Evolutionary conservation across 2,113 vertebrate genomes (phyloP).

Genomic region (Forbesichthys papilliferus): DNA sequence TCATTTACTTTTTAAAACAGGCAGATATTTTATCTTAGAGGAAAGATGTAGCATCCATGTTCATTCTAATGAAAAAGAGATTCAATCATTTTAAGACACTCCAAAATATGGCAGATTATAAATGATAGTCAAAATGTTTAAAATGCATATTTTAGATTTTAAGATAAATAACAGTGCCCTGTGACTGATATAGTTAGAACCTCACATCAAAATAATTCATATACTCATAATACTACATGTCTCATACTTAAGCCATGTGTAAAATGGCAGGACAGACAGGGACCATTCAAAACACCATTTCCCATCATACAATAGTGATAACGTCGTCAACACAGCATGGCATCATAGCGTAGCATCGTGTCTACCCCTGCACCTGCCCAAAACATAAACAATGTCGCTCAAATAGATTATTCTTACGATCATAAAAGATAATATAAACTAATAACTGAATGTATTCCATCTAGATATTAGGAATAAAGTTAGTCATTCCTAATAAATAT

Average conservation of each 20-base stretch:
- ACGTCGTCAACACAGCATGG: constrained; percentile 43
- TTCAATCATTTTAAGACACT: neutral
- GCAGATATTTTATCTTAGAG: neutral
- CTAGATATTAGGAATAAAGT: no score
- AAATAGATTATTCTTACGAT: constrained; percentile 55
- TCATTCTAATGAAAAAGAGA: neutral
- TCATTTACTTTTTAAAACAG: constrained; percentile 7
- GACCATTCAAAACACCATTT: constrained; percentile 54
- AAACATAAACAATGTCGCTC: constrained; percentile 54
- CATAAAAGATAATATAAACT: neutral
- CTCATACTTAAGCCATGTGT: constrained; percentile 15
- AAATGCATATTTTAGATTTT: no score
- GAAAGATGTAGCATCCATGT: neutral
- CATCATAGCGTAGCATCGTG: neutral
- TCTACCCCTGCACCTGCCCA: constrained; percentile 44
- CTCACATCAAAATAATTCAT: neutral
- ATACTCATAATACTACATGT: neutral
- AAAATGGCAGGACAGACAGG: constrained; percentile 70
- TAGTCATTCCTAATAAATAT: no score
- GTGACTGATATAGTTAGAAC: constrained; percentile 28
- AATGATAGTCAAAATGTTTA: no score
- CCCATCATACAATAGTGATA: constrained; percentile 63
- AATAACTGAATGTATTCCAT: no score
- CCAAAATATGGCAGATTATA: neutral
- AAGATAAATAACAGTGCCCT: constrained; percentile 1